Evolutionary conservation across 2,888 invertebrate species (phyloP).

Genomic region (Trilocha varians): DNA sequence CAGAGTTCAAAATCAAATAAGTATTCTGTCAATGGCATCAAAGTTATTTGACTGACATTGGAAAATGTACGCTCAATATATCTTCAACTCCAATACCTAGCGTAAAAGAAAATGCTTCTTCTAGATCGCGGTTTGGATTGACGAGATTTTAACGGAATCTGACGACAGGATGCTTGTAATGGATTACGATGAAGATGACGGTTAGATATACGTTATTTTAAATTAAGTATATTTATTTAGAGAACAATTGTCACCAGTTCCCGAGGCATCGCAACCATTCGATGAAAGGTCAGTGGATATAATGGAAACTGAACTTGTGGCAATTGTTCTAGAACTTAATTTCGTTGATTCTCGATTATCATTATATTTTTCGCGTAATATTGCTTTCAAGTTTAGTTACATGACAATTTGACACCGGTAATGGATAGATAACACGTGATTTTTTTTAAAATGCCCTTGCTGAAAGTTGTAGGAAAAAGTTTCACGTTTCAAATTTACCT

Average conservation of each 20-base stretch:
- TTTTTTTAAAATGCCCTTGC: too few species aligned
- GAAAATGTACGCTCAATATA: too few species aligned
- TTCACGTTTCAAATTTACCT: too few species aligned
- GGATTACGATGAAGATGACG: constrained; percentile 64
- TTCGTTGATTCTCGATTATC: neutral
- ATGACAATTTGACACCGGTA: too few species aligned
- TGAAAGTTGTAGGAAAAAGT: too few species aligned
- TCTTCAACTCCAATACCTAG: neutral
- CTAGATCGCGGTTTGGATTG: constrained; percentile 62
- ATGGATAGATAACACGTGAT: too few species aligned
- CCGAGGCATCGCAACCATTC: constrained; percentile 8
- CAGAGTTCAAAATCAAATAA: neutral
- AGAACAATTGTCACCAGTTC: constrained; percentile 39
- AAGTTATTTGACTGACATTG: too few species aligned
- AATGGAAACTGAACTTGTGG: constrained; percentile 32
- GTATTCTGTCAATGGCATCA: neutral
- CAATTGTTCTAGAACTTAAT: constrained; percentile 34
- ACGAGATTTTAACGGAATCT: constrained; percentile 55
- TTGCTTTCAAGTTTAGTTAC: constrained; percentile 1
- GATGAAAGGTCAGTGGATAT: constrained; percentile 25
- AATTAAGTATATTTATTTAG: constrained; percentile 1
- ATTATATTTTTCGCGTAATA: neutral
- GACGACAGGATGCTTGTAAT: constrained; percentile 67
- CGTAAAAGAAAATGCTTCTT: constrained; percentile 1
- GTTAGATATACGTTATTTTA: constrained; percentile 24